phyloP scores from a whole-genome alignment of 2,888 invertebrate genomes.

The Xanthia togata region DNA sequence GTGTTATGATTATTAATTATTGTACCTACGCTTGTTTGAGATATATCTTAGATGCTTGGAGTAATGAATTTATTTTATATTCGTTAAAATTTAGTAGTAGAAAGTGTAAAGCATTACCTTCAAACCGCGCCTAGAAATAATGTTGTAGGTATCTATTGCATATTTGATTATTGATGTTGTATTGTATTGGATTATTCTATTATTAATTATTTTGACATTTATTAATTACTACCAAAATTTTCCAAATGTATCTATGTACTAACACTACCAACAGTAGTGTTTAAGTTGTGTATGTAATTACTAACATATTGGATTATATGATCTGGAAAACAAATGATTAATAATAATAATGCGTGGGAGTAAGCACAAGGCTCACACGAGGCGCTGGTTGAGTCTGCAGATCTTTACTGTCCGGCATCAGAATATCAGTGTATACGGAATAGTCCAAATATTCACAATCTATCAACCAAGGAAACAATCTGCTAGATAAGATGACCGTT shows the following conservation, averaged over 20 bases:
- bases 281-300: too few relatives aligned
- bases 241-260: too few relatives aligned
- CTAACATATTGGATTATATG: too few relatives aligned
- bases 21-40: too few relatives aligned
- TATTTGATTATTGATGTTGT: not conserved
- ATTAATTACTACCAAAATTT: too few relatives aligned
- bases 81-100: too few relatives aligned
- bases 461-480: not conserved
- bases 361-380: too few relatives aligned
- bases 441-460: not conserved
- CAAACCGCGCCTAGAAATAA: not conserved
- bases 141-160: not conserved
- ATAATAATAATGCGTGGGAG: not conserved
- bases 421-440: not conserved
- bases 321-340: too few relatives aligned
- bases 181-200: not conserved
- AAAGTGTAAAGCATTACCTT: not conserved
- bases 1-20: not conserved
- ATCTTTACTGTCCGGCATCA: not conserved
- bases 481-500: not conserved
- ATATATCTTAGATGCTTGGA: too few relatives aligned
- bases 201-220: not conserved
- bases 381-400: not conserved
- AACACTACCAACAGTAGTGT: too few relatives aligned
- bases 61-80: too few relatives aligned